Evolutionary conservation across 2,888 invertebrate genomes (phyloP).

Genomic region (Apamea monoglypha): DNA sequence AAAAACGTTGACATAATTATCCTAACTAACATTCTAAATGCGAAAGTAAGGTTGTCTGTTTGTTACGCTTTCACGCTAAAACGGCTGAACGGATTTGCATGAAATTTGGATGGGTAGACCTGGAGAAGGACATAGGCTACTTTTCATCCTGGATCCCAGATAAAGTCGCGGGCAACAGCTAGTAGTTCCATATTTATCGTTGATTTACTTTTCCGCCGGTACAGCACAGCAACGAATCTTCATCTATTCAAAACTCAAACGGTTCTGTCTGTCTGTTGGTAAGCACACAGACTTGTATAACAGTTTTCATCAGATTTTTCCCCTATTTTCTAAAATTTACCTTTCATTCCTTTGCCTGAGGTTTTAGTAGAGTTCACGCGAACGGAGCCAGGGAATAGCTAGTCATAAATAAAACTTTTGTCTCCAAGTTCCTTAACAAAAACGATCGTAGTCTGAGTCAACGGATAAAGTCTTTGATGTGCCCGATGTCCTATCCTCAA

Average conservation of each 20-base stretch:
- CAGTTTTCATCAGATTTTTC: no score
- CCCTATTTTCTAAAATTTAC: neutral
- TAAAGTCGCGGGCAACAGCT: no score
- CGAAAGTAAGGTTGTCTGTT: no score
- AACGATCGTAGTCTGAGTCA: constrained; percentile 28
- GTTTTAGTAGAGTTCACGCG: neutral
- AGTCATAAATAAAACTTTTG: constrained; percentile 8
- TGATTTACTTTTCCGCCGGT: no score
- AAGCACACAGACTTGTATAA: neutral
- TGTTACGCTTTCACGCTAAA: no score
- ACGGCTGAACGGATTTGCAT: no score
- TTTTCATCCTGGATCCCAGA: no score
- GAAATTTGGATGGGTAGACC: no score
- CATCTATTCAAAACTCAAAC: neutral
- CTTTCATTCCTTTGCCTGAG: neutral
- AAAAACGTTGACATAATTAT: neutral
- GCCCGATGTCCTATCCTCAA: constrained; percentile 64
- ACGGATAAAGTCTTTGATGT: constrained; percentile 47
- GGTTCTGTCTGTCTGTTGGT: neutral
- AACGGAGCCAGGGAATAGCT: neutral
- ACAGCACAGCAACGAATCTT: neutral
- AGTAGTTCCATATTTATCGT: neutral
- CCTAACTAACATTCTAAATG: no score
- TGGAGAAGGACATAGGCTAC: no score
- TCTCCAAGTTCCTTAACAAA: constrained; percentile 12